Evolutionary conservation across 2,888 invertebrate genomes (phyloP), one percentile per base, ranked within the genome.

Genomic region (Drosophila incognita): DNA sequence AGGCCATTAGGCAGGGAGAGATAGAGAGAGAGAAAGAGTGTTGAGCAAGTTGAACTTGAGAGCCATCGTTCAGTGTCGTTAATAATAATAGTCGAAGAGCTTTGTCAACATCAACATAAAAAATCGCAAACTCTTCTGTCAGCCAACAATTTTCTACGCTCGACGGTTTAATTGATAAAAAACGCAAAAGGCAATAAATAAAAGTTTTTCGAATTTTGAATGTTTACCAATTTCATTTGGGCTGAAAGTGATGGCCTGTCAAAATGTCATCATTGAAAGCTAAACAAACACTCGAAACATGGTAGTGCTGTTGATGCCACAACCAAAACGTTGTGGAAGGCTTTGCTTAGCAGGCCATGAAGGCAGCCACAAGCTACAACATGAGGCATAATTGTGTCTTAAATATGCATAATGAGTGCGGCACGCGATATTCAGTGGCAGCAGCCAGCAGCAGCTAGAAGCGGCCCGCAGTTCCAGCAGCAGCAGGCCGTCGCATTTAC

Each of bases 181-280:
- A 31, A 13, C 42, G n/a, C 13, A 8, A 46, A 46, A 4, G 7
- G 24, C 24, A 24, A 4, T 8, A 46, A 42, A 13, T 42, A 21
- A 21, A 46, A 15, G 46, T 46, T 24, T 46, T n/a, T 40, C 42
- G 40, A 33, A 40, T 68, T 51, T 38, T 18, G 27, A 15, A 60
- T 70, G 61, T 74, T 70, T 74, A 78, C 78, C 67, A 70, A 78
- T 68, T 56, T 71, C 10, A 65, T 64, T 58, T 83, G 77, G 71
- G 74, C 52, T 68, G 65, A 24, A 76, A 87, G 82, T 84, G 84
- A 84, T 84, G 85, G 82, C 54, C 76, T 82, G 86, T 79, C 88
- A 78, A 66, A 73, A 73, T 73, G 76, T 62, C 67, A 54, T 72
- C 70, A 75, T 68, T 66, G 71, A 83, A 74, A 76, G 83, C 70